phyloP scores from a whole-genome alignment of 2,113 vertebrate species.

The Abramis brama region DNA sequence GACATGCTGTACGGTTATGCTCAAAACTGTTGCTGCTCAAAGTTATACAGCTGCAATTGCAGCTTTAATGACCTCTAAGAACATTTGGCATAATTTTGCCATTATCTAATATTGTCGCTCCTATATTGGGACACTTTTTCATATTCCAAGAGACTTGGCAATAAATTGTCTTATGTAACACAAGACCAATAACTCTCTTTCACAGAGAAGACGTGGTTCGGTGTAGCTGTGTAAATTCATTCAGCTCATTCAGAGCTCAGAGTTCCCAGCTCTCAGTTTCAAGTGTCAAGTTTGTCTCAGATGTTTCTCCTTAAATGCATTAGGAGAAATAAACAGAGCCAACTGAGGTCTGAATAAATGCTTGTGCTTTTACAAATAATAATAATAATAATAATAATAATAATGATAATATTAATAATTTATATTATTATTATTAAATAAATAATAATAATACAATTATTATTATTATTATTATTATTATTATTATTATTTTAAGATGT shows the following conservation, averaged over 20 bases:
- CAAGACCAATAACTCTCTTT: background rate
- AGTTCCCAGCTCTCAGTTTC: background rate
- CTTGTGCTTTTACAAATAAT: background rate
- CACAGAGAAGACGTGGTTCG: background rate
- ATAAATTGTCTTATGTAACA: constrained; percentile 10
- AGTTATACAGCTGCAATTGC: constrained; percentile 5
- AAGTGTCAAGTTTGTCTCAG: background rate
- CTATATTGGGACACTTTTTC: constrained; percentile 11
- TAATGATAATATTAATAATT: background rate
- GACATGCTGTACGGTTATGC: background rate
- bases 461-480: too few species aligned
- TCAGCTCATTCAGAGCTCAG: background rate
- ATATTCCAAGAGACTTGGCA: background rate
- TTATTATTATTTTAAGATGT: too few species aligned
- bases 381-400: background rate
- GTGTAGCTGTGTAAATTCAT: too few species aligned
- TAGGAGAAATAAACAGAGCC: background rate
- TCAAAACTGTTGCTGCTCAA: background rate
- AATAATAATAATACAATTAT: too few species aligned
- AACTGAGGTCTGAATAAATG: background rate
- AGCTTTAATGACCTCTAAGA: constrained; percentile 6
- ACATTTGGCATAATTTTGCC: constrained; percentile 30
- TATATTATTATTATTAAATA: background rate
- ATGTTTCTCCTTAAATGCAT: background rate
- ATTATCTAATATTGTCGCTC: constrained; percentile 18